phyloP scores from a whole-genome alignment of 2,888 invertebrate genomes.

The Conus canariensis region DNA sequence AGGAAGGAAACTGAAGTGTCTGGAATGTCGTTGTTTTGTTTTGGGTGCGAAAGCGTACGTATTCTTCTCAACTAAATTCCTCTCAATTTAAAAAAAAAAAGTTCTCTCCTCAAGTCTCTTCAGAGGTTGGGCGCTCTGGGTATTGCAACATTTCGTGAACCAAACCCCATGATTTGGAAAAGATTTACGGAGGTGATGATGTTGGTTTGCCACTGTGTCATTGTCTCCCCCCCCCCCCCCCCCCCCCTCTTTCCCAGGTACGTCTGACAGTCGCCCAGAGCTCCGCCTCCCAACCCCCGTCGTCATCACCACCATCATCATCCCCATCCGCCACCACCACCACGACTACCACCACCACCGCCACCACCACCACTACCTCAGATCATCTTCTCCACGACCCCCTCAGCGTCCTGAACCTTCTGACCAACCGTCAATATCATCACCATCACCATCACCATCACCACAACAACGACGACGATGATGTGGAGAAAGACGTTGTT shows the following conservation, averaged over 20 bases:
- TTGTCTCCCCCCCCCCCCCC: not conserved
- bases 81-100: not conserved
- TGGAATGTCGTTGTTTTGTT: too few relatives aligned
- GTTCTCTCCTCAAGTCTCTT: too few relatives aligned
- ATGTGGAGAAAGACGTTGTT: not conserved
- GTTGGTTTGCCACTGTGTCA: not conserved
- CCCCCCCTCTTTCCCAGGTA: not conserved
- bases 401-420: not conserved
- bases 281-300: not conserved
- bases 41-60: too few relatives aligned
- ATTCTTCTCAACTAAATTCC: too few relatives aligned
- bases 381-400: not conserved
- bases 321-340: not conserved
- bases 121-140: too few relatives aligned
- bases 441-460: not conserved
- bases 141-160: too few relatives aligned
- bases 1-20: too few relatives aligned
- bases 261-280: not conserved
- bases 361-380: constrained; percentile 6
- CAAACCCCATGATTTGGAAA: too few relatives aligned
- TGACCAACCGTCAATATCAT: not conserved
- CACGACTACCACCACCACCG: not conserved
- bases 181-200: too few relatives aligned
- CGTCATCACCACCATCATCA: not conserved
- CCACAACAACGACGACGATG: not conserved